Percentiles rank a stretch among this genome's conserved stretches.
phyloP scores from a whole-genome alignment of 2,113 vertebrate genomes.

The Hucho hucho region DNA sequence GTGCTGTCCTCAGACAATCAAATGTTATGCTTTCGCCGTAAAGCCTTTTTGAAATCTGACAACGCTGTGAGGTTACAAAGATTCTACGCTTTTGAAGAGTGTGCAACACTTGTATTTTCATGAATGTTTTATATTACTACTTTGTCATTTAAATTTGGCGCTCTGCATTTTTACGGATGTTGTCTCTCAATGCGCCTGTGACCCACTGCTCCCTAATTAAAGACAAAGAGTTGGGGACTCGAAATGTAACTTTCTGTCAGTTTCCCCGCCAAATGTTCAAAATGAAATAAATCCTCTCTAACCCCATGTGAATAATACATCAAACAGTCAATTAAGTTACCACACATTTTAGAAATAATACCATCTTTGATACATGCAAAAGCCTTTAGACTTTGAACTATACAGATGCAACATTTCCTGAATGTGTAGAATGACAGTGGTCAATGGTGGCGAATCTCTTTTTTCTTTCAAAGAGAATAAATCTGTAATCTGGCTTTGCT shows the following conservation, averaged over 20 bases:
- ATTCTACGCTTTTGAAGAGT: too few species aligned
- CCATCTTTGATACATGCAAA: slow-evolving; percentile 30
- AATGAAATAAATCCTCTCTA: slow-evolving; percentile 13
- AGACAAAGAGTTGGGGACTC: not conserved
- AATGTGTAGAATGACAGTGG: slow-evolving; percentile 14
- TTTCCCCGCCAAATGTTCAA: not conserved
- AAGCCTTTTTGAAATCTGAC: too few species aligned
- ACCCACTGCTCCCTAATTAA: too few species aligned
- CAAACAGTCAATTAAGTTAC: slow-evolving; percentile 51
- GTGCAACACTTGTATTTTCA: too few species aligned
- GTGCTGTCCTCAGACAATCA: too few species aligned
- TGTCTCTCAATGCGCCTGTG: too few species aligned
- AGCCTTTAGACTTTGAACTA: slow-evolving; percentile 39
- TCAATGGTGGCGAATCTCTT: slow-evolving; percentile 33
- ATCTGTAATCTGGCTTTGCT: slow-evolving; percentile 58
- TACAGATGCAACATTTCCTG: slow-evolving; percentile 25
- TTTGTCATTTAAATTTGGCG: too few species aligned
- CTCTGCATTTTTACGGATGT: too few species aligned
- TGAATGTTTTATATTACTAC: too few species aligned
- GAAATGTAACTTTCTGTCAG: not conserved
- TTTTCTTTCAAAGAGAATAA: slow-evolving; percentile 52
- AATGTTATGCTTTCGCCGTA: too few species aligned
- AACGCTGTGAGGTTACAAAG: too few species aligned
- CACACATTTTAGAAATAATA: slow-evolving; percentile 40
- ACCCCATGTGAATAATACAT: slow-evolving; percentile 42